Conservation (phyloP, 2,113 vertebrate species). For the Marcusenius ussheri region DNA sequence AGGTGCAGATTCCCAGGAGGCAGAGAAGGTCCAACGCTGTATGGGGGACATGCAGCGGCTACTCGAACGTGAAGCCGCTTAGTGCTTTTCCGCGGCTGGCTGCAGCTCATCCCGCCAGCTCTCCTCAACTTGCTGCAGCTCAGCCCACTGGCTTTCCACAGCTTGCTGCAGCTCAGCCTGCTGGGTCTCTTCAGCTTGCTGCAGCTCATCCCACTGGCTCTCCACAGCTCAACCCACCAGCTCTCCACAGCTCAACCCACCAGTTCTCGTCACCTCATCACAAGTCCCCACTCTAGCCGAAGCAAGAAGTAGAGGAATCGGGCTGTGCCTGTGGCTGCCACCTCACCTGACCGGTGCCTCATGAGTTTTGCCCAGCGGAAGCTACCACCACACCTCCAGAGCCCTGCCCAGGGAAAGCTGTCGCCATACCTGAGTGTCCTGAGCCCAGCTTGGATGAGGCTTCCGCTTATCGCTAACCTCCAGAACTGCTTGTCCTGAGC, state of each 20-base stretch:
- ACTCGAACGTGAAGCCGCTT: background rate
- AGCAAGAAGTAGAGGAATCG: background rate
- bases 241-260: no score
- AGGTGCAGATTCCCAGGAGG: background rate
- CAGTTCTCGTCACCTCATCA: no score
- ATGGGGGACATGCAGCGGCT: background rate
- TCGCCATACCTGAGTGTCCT: no score
- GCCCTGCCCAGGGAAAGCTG: background rate
- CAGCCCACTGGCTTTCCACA: background rate
- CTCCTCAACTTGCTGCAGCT: background rate
- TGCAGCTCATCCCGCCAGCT: background rate
- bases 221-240: background rate
- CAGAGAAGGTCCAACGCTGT: background rate
- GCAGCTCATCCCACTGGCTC: no score
- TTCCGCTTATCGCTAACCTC: no score
- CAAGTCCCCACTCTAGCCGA: no score
- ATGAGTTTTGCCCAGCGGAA: background rate
- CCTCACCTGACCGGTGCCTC: background rate
- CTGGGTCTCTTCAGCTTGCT: no score
- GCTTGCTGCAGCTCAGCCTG: background rate
- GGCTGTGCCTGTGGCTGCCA: background rate
- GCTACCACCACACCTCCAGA: background rate
- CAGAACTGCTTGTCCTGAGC: no score
- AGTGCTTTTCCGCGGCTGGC: background rate
- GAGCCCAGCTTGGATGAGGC: no score